Percentiles rank a stretch among this genome's conserved stretches.
These are phyloP conservation scores for Leptopilina clavipes DNA, from an alignment of 1,140 invertebrate genomes.

Conservation along the genomic window DNA sequence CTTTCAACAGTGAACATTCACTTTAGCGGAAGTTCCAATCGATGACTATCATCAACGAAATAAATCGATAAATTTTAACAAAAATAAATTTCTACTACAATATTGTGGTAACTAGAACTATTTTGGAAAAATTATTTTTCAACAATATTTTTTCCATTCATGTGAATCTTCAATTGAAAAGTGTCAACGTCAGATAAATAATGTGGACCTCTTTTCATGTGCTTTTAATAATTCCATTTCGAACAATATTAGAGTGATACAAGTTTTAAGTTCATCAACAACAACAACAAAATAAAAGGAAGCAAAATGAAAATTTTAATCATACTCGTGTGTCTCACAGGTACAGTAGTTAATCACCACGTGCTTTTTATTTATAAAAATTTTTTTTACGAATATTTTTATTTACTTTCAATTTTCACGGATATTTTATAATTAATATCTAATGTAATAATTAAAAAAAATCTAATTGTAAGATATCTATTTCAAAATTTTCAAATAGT, in stretches of 20 bases:
- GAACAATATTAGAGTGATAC: conserved; percentile 3
- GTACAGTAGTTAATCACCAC: conserved; percentile 45
- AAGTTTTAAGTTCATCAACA: conserved; percentile 20
- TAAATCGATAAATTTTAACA: neutral
- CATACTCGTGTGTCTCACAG: conserved; percentile 57
- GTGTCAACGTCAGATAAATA: neutral
- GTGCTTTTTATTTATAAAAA: neutral
- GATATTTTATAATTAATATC: too few relatives aligned
- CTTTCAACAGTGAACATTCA: conserved; percentile 61
- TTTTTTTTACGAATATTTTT: neutral
- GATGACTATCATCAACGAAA: neutral
- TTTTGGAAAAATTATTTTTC: neutral
- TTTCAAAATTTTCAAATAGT: too few relatives aligned
- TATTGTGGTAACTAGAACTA: neutral
- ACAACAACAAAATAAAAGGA: conserved; percentile 48
- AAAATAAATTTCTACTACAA: neutral
- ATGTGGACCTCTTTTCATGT: conserved; percentile 7
- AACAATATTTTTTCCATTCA: neutral
- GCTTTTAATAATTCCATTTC: conserved; percentile 3
- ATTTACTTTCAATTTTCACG: too few relatives aligned
- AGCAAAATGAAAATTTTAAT: conserved; percentile 47
- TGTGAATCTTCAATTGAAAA: neutral
- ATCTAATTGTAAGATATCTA: too few relatives aligned
- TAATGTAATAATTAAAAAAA: too few relatives aligned
- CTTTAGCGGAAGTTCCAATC: conserved; percentile 21